Base-by-base conservation (phyloP, 2,888 invertebrate species). In the Cosmia trapezina region DNA sequence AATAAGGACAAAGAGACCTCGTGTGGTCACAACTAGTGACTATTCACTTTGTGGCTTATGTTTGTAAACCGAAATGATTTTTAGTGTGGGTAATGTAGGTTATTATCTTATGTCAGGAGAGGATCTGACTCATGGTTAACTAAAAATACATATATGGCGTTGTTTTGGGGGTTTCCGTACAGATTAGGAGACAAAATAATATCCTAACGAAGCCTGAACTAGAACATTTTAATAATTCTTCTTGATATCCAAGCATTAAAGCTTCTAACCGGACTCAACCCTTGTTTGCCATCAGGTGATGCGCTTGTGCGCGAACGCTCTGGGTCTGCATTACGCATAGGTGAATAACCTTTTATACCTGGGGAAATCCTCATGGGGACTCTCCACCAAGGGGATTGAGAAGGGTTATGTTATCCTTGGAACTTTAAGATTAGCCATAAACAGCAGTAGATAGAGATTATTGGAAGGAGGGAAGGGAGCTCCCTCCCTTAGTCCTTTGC, bases 1-100 rank as follows among this genome's bases (percentile, higher is more conserved):
- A 75, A 66, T 75, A 79, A 68, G 83, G 83, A 57, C 69, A 70
- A 81, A 68, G 67, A 67, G 67, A 51, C 70, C 28, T 62, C 53
- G 45, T 66, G 68, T 53, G 62, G 53, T 54, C 61, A 61, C 53
- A 70, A 62, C 75, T 59, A 71, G 47, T 43, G 60, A 62, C 59
- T 53, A 65, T 70, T 65, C 47, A 53, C 70, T 83, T 68, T 66
- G 67, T 78, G 47, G 53, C 12, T 59, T 51, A 47, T 60, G 56
- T 66, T 81, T 60, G 65, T 49, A 69, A 64, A 68, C 59, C 54
- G 1, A 66, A 78, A 59, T 51, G 33, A 65, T 70, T 78, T 62
- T 62, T 37, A 45, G n/a, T 59, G 8, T 49, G 14, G 17, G 11
- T 54, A 4, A 47, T 74, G 45, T 76, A 14, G 12, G 12, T n/a